These are phyloP conservation scores for Archips crataeganus DNA, from an alignment of 2,888 invertebrate genomes.

Conservation along the genomic window DNA sequence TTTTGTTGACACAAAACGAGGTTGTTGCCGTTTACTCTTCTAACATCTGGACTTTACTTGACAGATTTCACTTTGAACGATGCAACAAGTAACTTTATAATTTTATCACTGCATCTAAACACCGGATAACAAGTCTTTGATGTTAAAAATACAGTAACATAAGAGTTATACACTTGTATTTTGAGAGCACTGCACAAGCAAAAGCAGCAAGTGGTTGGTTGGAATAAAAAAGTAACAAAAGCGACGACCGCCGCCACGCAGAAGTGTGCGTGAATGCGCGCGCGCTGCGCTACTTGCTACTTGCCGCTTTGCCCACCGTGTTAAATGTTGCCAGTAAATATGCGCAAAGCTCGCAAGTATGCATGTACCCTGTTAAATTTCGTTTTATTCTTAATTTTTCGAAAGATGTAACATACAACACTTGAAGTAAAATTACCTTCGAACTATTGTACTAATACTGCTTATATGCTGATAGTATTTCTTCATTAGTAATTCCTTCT, in stretches of 20 bases:
- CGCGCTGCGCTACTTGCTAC: conserved; percentile 54
- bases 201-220: conserved; percentile 63
- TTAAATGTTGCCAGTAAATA: conserved; percentile 43
- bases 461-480: no score
- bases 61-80: conserved; percentile 69
- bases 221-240: conserved; percentile 69
- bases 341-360: neutral
- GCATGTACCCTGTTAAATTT: no score
- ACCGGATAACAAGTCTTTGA: conserved; percentile 38
- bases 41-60: conserved; percentile 73
- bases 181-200: conserved; percentile 32
- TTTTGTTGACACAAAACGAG: conserved; percentile 81
- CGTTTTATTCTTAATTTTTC: no score
- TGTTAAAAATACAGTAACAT: conserved; percentile 19
- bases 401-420: no score
- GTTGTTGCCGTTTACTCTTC: conserved; percentile 70
- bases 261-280: conserved; percentile 79
- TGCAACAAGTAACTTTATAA: conserved; percentile 50
- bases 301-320: conserved; percentile 37
- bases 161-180: conserved; percentile 51
- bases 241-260: conserved; percentile 62
- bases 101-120: conserved; percentile 48
- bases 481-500: no score
- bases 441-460: no score
- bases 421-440: no score